Base-by-base conservation (phyloP, 1,140 invertebrate species). In the Armadillidium nasatum region DNA sequence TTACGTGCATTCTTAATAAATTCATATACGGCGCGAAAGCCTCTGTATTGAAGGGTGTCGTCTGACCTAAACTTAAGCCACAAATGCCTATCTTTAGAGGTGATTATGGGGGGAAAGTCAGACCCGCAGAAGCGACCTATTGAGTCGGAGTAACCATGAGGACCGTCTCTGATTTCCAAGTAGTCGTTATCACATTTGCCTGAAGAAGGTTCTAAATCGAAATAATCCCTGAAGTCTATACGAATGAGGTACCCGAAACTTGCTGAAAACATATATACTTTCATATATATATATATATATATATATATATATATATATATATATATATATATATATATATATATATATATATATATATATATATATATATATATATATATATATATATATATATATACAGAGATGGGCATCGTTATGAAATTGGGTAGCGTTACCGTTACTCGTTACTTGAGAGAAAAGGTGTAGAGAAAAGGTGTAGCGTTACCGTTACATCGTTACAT, bases 11-110 rank as follows among this genome's bases (percentile, higher is more conserved):
- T 80, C 22, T 88, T 86, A 54, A 91, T 84, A 83, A 88, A 90
- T 71, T 85, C 87, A 84, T 91, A 93, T 0, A 94, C 89, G 3
- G 92, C 93, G 79, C 88, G 89, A 84, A 96, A 96, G 1, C 94
- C 94, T 19, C 85, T 86, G 82, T 91, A 92, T 83, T 94, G 90
- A 78, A 95, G 93, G 81, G 90, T 92, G 75, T 92, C 91, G 82
- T 96, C 94, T 0, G 92, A 93, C 73, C 89, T 88, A 85, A 96
- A 96, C 69, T 90, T 87, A 13, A 95, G 85, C 93, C 93, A 95
- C 33, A 96, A 87, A 83, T 90, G 90, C 15, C 91, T 87, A 67
- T 90, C 89, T 60, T 89, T 88, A 4, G 92, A 94, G 43, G 88
- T 89, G 78, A 95, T 89, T 82, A 91, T 88, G 1, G 90, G 89